Evolutionary conservation across 2,797 vertebrate genomes (phyloP), one percentile per base, ranked within the genome.

Genomic region (Argyrosomus regius): DNA sequence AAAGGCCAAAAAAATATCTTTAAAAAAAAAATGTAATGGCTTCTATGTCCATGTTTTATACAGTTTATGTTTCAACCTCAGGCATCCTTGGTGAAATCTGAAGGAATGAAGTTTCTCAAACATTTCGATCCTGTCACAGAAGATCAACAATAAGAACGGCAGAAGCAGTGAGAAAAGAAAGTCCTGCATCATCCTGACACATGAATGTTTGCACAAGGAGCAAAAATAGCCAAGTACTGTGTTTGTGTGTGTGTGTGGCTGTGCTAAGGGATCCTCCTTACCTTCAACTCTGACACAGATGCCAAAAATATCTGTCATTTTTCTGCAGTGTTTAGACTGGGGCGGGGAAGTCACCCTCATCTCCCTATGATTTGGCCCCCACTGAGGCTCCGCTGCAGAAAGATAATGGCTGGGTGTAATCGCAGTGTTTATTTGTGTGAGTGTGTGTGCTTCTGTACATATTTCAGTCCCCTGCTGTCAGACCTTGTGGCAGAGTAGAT

Each of bases 371-470:
- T 83, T 81, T 81, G 46, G 68, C 35, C 50, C 46, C 35, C 61
- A 63, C n/a, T 0, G 10, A 64, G 82, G 64, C 74, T 71, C 52
- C 80, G 54, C 61, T 72, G 58, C 57, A 54, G 71, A 18, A 22
- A n/a, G 49, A 72, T 81, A 84, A 87, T 84, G 53, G 67, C 53
- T 63, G 59, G 63, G 74, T 87, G 75, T 56, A 24, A 68, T 39
- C 5, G 2, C 17, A 45, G 52, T 50, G 62, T 64, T 53, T 73
- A 22, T 58, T 20, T 69, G 58, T 61, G 60, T 43, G 61, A 14
- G 45, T 58, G 61, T 26, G 66, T 46, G 68, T 14, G 20, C 11
- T 16, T 39, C 39, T 41, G 49, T 62, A 45, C 8, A 24, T 67
- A 31, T 54, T 64, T 62, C 58, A 58, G 58, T 50, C 49, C 20